Evolutionary conservation across 2,888 invertebrate genomes (phyloP).

Genomic region (Beris morrisii): DNA sequence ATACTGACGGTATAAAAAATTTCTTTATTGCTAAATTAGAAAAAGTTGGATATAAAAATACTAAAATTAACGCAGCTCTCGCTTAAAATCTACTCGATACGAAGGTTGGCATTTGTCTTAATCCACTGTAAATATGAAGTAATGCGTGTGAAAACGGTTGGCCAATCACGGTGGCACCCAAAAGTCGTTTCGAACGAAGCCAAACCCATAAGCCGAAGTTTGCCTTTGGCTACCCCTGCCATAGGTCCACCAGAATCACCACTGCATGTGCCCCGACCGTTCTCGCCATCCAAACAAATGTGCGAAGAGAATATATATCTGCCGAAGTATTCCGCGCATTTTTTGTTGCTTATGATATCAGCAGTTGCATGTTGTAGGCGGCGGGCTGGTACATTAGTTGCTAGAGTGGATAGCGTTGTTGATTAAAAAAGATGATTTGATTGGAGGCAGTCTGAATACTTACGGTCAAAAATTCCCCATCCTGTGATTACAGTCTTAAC

Average conservation of each 20-base stretch:
- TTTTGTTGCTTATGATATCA: neutral
- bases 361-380: neutral
- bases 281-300: neutral
- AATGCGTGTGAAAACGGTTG: neutral
- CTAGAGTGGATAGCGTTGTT: neutral
- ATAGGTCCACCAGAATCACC: neutral
- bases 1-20: too few species aligned
- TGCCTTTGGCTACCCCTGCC: neutral
- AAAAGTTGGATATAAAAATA: too few species aligned
- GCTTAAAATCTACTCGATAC: too few species aligned
- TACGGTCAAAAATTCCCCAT: conserved; percentile 17
- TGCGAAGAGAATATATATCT: neutral
- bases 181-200: neutral
- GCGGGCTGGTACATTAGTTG: neutral
- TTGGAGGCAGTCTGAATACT: neutral
- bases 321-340: neutral
- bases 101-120: neutral
- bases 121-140: neutral
- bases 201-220: neutral
- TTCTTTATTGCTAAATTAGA: too few species aligned
- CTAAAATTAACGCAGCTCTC: too few species aligned
- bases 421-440: neutral
- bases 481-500: conserved; percentile 1
- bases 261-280: neutral
- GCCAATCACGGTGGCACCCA: neutral